These are phyloP conservation scores for Eidolon dupreanum DNA, from an alignment of 2,797 vertebrate genomes.

Conservation along the genomic window DNA sequence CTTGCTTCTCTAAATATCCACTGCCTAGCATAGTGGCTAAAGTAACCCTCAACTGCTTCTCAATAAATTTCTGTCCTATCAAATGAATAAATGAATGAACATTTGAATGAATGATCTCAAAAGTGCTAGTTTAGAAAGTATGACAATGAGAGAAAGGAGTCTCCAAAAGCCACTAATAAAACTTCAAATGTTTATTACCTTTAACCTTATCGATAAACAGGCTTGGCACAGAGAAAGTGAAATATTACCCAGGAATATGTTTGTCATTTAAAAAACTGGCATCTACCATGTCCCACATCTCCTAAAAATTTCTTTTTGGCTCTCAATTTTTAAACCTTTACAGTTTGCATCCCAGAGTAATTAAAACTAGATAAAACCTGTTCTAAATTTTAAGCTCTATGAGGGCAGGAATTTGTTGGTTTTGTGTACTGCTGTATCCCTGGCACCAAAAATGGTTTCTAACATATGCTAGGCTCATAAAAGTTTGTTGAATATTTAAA, in stretches of 20 bases:
- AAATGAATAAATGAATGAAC: background rate
- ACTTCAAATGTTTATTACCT: background rate
- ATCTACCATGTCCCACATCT: background rate
- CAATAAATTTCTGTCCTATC: background rate
- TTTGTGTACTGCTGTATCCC: background rate
- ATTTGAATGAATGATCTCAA: slow-evolving; percentile 15
- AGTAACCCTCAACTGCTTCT: background rate
- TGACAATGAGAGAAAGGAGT: background rate
- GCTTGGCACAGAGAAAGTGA: background rate
- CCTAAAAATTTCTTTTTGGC: slow-evolving; percentile 23
- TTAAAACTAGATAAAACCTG: slow-evolving; percentile 33
- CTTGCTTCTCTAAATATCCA: background rate
- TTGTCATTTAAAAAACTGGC: background rate
- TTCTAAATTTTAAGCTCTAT: background rate
- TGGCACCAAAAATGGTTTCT: background rate
- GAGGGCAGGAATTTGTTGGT: background rate
- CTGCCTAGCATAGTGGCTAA: background rate
- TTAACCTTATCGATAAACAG: background rate
- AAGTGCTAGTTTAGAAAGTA: background rate
- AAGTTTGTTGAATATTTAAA: slow-evolving; percentile 3
- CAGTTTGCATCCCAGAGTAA: background rate
- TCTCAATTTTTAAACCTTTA: slow-evolving; percentile 26
- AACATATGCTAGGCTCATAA: background rate
- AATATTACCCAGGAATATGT: background rate
- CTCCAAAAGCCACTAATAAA: slow-evolving; percentile 3